Percentiles rank a stretch among this genome's conserved stretches.
These are phyloP conservation scores for Pedionomus torquatus DNA, from an alignment of 2,113 vertebrate genomes.

Conservation along the genomic window DNA sequence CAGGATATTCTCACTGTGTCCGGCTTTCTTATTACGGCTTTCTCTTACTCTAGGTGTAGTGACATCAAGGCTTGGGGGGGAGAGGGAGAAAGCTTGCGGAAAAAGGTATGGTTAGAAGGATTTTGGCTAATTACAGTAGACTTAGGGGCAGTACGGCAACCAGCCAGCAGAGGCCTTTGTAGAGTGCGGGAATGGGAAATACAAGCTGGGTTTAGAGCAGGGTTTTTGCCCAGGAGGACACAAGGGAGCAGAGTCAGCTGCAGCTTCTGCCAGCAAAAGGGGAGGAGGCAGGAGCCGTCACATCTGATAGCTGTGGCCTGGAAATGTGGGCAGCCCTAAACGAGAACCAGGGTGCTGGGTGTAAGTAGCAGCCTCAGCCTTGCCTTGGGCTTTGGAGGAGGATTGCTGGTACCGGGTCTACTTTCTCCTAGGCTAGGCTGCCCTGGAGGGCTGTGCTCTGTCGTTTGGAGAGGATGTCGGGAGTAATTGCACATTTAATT, in stretches of 20 bases:
- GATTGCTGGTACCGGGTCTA: neutral
- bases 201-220: neutral
- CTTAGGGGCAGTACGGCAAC: neutral
- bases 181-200: neutral
- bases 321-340: neutral
- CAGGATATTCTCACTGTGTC: neutral
- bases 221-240: neutral
- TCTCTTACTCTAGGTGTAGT: neutral
- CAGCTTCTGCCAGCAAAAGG: neutral
- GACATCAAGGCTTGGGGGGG: neutral
- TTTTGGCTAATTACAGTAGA: neutral
- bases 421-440: neutral
- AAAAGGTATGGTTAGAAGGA: neutral
- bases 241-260: neutral
- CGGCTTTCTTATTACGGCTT: fast-evolving
- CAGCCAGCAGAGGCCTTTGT: neutral
- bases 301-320: neutral
- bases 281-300: neutral
- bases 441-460: neutral
- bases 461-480: neutral
- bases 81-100: neutral
- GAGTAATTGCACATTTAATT: neutral
- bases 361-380: neutral
- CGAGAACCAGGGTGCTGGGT: fast-evolving
- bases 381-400: neutral